Base-by-base conservation (phyloP, 2,888 invertebrate genomes). In the Pristionchus arcanus region DNA sequence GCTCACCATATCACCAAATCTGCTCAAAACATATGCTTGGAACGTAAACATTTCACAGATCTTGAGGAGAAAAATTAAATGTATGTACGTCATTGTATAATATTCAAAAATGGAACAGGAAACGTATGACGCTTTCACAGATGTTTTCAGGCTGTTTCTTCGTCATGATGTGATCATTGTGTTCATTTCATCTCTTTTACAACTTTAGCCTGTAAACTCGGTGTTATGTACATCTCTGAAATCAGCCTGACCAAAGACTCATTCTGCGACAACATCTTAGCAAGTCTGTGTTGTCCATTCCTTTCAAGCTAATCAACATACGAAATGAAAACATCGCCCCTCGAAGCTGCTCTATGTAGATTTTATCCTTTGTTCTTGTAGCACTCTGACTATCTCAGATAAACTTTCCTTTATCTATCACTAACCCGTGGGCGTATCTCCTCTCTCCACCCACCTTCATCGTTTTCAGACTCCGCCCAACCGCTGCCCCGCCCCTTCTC, bases 241-340 rank as follows among this genome's bases (percentile, higher is more conserved):
- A 74, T 34, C 31, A 34, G 74, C 68, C 34, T 74, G 74, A 37
- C 37, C 74, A 74, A 74, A 74, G 74, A 74, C 68, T 19, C 68
- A 16, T 34, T 28, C 68, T 7, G 13, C 34, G 15, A 68, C 68
- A 74, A 74, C 74, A 74, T 37, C 16, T 74, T 37, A 74, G 74
- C 74, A 28, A 68, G 68, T 68, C 68, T 13, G 63, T 25, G 11
- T 63, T 63, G 63, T n/a, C 63, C n/a, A 63, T 63, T n/a, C 63
- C 63, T 25, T 25, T 7, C 63, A n/a, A 21, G 63, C 63, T 63
- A 63, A 21, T 63, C 63, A 63, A n/a, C 63, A 63, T 63, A 63
- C 63, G n/a, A 11, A 63, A 63, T 63, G 25, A 63, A 63, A n/a
- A 63, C 55, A 55, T 1, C 55, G 55, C 55, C 21, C 5, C n/a